Base-by-base conservation (phyloP, 2,113 vertebrate species). In the Mystacornis crossleyi region DNA sequence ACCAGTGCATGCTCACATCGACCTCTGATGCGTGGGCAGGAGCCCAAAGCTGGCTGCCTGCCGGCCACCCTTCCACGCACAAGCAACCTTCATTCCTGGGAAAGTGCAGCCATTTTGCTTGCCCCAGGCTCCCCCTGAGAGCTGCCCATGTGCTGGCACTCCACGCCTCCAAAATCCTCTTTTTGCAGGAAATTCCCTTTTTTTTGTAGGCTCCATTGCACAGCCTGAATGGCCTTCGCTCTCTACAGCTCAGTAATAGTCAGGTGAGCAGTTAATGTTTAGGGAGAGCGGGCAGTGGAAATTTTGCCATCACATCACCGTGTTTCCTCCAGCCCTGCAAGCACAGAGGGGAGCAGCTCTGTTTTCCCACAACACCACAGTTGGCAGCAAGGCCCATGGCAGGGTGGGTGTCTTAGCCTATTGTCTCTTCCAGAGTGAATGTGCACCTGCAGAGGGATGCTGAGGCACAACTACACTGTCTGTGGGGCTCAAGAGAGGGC, bases 251-350 rank as follows among this genome's bases (percentile, higher is more conserved):
- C 47, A 4, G 67, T 36, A 55, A 24, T 25, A 34, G 19, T 94
- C 95, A 90, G 90, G 85, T 83, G 88, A 94, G 80, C 67, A 71
- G 93, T 96, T 93, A 93, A 94, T 90, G 88, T 95, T 96, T 94
- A 93, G 69, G 92, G 86, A 90, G 34, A n/a, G 64, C 82, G 34
- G 69, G 77, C 70, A 71, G 73, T 1, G 10, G 67, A 50, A 93
- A 69, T 64, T 86, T 73, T 92, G 38, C 62, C 75, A 50, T 24
- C 14, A 1, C 71, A 69, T 18, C 70, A 90, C 71, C 58, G 6
- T 4, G 6, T 28, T 86, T 53, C 18, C 53, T 45, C 29, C 43
- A 40, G 80, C 36, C 48, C n/a, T 0, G 10, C 34, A 34, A 72
- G n/a, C 40, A 16, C 15, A 20, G 48, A 33, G 5, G 31, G 36